Evolutionary conservation across 2,113 vertebrate species (phyloP).

Genomic region (Aplodontia rufa): DNA sequence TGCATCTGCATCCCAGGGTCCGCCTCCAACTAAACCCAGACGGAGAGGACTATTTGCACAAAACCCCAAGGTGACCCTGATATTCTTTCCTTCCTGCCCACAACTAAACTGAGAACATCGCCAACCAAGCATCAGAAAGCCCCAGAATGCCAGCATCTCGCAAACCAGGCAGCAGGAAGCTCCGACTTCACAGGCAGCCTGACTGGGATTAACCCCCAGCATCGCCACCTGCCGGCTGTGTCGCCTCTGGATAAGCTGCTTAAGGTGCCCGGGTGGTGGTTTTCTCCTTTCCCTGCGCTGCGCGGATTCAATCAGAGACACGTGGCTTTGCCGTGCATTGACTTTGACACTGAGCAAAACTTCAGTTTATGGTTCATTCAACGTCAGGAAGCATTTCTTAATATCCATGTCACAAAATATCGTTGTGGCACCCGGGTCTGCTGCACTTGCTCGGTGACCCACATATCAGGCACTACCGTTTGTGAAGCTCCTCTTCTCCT

Average conservation of each 20-base stretch:
- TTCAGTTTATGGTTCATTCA: not conserved
- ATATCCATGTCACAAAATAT: not conserved
- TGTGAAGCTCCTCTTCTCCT: not conserved
- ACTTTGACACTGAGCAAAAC: not conserved
- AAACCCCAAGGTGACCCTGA: not conserved
- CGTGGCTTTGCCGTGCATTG: not conserved
- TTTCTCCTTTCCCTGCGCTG: not conserved
- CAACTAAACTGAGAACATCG: not conserved
- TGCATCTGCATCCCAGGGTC: not conserved
- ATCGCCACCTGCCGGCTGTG: not conserved
- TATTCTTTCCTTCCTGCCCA: not conserved
- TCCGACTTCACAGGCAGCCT: not conserved
- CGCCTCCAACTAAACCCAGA: not conserved
- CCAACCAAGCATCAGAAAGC: not conserved
- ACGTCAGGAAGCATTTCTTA: conserved; percentile 31
- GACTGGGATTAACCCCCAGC: not conserved
- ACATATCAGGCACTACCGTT: not conserved
- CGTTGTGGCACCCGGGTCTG: not conserved
- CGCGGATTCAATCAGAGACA: not conserved
- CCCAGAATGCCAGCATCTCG: not conserved
- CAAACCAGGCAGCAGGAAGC: too few species aligned
- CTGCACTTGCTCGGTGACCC: conserved; percentile 19
- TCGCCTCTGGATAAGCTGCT: not conserved
- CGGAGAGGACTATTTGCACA: not conserved
- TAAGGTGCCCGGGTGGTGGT: not conserved